Percentiles rank a stretch among this genome's conserved stretches.
phyloP scores from a whole-genome alignment of 2,888 invertebrate genomes.

The Xestia ashworthii region DNA sequence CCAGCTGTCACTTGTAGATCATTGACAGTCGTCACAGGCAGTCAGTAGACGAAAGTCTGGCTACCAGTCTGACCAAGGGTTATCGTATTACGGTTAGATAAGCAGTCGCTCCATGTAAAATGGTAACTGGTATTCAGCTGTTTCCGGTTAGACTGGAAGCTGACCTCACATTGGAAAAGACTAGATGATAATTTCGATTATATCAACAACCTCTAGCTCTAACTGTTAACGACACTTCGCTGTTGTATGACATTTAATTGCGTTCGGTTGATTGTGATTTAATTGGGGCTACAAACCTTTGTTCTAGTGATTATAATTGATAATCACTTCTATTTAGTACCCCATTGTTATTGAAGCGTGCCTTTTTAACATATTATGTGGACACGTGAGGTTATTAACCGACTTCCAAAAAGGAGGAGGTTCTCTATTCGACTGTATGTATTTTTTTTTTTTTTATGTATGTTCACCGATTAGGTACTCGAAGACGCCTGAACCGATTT shows the following conservation, averaged over 20 bases:
- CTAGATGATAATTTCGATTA: background rate
- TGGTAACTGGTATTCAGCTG: background rate
- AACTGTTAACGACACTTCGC: slow-evolving; percentile 4
- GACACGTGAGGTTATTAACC: slow-evolving; percentile 82
- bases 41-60: background rate
- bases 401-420: no score
- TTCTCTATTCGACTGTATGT: no score
- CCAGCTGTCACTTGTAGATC: background rate
- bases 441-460: no score
- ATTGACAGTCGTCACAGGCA: background rate
- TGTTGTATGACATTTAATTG: slow-evolving; percentile 6
- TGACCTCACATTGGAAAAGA: background rate
- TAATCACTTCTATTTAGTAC: slow-evolving; percentile 39
- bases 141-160: background rate
- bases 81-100: background rate
- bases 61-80: background rate
- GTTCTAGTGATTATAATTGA: slow-evolving; percentile 52
- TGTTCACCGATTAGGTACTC: no score
- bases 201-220: slow-evolving; percentile 4
- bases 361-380: slow-evolving; percentile 31
- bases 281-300: slow-evolving; percentile 40
- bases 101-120: background rate
- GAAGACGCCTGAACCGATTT: no score
- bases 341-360: slow-evolving; percentile 29
- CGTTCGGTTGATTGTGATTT: slow-evolving; percentile 31